Evolutionary conservation across 2,113 vertebrate species (phyloP), one percentile per base, ranked within the genome.

Genomic region (Toxotes chatareus): DNA sequence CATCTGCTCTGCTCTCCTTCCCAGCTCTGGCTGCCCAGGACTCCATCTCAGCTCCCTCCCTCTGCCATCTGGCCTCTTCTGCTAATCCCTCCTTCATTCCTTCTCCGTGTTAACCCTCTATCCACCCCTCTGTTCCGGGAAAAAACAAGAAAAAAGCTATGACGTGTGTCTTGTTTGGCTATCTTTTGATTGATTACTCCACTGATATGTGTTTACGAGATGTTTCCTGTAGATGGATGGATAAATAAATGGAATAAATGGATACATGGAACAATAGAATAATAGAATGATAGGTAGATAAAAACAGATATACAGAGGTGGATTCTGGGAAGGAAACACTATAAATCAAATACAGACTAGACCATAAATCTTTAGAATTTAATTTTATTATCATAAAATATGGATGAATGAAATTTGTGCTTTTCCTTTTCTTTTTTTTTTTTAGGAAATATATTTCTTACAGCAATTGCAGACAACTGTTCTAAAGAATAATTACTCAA

Each of bases 1-100:
- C 93, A 93, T 93, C 93, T 94, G 92, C 81, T 93, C 80, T 16
- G 64, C 56, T 85, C 85, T 87, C 71, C 89, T 89, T 68, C 68
- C 49, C 60, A 84, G 80, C 84, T 79, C 73, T 73, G 78, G 79
- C 87, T 86, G 73, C 79, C 76, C 85, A 47, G 66, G 90, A 86
- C 80, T 78, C 79, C 82, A 86, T 89, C 80, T 90, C 82, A 88
- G 76, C 88, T 83, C 82, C 64, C 79, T 61, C 65, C 71, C 85
- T 79, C 56, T 12, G 23, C 94, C 93, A 94, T 94, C 93, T 94
- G 93, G 87, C 68, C 89, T 80, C 71, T 65, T 73, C 53, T 68
- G 66, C 67, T 85, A 90, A 92, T 91, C 80, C 78, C 70, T 76
- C 76, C 80, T 75, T 86, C 81, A 66, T 61, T 57, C 64, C 59